These are phyloP conservation scores for Schizothorax lantsangensis DNA, from an alignment of 2,797 vertebrate genomes.

Conservation along the genomic window DNA sequence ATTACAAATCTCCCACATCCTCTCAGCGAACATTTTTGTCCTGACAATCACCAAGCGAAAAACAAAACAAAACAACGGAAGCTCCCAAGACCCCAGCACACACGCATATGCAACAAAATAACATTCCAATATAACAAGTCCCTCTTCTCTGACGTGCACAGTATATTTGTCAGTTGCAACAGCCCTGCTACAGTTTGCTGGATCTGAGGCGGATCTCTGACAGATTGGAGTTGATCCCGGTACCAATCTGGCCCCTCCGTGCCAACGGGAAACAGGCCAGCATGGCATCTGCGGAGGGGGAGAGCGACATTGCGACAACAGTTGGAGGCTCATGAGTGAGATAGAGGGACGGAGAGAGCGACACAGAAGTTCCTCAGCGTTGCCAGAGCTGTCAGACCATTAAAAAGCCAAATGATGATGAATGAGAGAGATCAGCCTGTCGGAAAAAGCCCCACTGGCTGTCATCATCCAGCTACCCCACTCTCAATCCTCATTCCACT, in stretches of 20 bases:
- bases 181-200: slow-evolving; percentile 65
- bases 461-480: slow-evolving; percentile 50
- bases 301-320: slow-evolving; percentile 57
- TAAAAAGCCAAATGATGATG: slow-evolving; percentile 69
- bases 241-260: slow-evolving; percentile 72
- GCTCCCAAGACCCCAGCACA: background rate
- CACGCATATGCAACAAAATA: slow-evolving; percentile 33
- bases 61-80: background rate
- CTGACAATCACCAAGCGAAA: background rate
- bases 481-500: slow-evolving; percentile 62
- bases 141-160: slow-evolving; percentile 24
- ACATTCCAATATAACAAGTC: slow-evolving; percentile 34
- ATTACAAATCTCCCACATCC: background rate
- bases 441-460: slow-evolving; percentile 59
- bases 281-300: slow-evolving; percentile 70
- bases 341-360: slow-evolving; percentile 46
- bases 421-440: slow-evolving; percentile 64
- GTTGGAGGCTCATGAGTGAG: slow-evolving; percentile 54
- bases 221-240: slow-evolving; percentile 78
- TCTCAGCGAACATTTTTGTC: slow-evolving; percentile 10
- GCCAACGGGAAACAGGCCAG: slow-evolving; percentile 75
- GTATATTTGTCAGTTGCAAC: slow-evolving; percentile 55
- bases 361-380: slow-evolving; percentile 59
- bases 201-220: slow-evolving; percentile 75
- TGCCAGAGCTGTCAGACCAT: slow-evolving; percentile 66